A percentile compares a stretch with the other conserved stretches of the same genome.
Conservation (phyloP, 1,140 invertebrate species). For the Oedothorax gibbosus region DNA sequence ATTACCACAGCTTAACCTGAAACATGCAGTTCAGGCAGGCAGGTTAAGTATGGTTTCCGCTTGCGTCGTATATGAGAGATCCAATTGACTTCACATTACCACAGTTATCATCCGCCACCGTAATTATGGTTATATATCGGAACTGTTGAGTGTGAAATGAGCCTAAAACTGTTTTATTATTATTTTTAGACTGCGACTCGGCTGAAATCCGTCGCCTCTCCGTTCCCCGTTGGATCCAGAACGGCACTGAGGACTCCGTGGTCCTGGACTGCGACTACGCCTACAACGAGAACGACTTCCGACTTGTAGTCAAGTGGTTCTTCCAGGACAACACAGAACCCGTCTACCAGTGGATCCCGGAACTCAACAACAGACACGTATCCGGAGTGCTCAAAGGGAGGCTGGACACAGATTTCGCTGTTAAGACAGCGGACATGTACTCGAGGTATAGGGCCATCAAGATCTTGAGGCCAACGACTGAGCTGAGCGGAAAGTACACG, state of each 20-base stretch:
- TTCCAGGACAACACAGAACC: slow-evolving; percentile 76
- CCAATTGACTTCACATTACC: too few species aligned
- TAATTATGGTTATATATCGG: too few species aligned
- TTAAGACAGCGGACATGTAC: slow-evolving; percentile 71
- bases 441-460: slow-evolving; percentile 82
- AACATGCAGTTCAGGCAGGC: too few species aligned
- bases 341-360: slow-evolving; percentile 84
- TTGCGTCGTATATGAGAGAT: too few species aligned
- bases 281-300: slow-evolving; percentile 70
- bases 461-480: slow-evolving; percentile 78
- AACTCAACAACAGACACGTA: slow-evolving; percentile 73
- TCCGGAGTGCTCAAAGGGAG: slow-evolving; percentile 75
- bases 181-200: slow-evolving; percentile 1
- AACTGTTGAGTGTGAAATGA: too few species aligned
- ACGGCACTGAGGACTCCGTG: slow-evolving; percentile 75
- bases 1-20: too few species aligned
- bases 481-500: slow-evolving; percentile 67
- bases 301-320: slow-evolving; percentile 84
- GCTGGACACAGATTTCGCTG: slow-evolving; percentile 78
- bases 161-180: not conserved
- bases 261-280: slow-evolving; percentile 82
- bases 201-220: slow-evolving; percentile 77
- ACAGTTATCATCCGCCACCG: too few species aligned
- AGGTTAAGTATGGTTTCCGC: too few species aligned
- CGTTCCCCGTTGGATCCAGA: slow-evolving; percentile 77